Evolutionary conservation across 1,140 invertebrate genomes (phyloP).

Genomic region (Epicauta chinensis): DNA sequence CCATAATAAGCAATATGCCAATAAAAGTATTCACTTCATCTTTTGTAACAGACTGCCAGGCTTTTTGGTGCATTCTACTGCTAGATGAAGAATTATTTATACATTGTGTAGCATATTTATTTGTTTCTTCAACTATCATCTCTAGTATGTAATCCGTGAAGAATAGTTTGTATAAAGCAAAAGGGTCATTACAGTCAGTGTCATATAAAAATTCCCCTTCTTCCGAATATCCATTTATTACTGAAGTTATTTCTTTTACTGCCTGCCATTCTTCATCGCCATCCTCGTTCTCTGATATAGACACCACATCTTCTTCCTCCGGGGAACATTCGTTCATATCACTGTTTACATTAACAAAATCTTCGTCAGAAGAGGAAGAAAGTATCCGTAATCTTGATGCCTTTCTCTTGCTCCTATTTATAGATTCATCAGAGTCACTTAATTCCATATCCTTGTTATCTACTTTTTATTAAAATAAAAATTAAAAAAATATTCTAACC

Average conservation of each 20-base stretch:
- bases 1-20: too few species aligned
- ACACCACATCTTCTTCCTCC: neutral
- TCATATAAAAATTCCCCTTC: slow-evolving; percentile 1
- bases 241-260: neutral
- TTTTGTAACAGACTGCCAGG: too few species aligned
- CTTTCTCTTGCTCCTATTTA: slow-evolving; percentile 1
- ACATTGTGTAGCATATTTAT: too few species aligned
- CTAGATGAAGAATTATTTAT: too few species aligned
- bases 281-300: neutral
- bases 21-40: too few species aligned
- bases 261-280: neutral
- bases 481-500: too few species aligned
- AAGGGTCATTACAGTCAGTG: too few species aligned
- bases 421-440: slow-evolving; percentile 1
- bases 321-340: neutral
- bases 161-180: too few species aligned
- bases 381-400: neutral
- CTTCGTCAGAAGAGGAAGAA: neutral
- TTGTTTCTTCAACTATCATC: too few species aligned
- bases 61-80: too few species aligned
- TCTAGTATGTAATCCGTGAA: too few species aligned
- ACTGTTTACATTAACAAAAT: neutral
- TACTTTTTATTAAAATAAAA: too few species aligned
- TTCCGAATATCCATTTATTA: slow-evolving; percentile 1
- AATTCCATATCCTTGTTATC: neutral